Evolutionary conservation across 1,140 invertebrate genomes (phyloP).

Genomic region (Vollenhovia emeryi): DNA sequence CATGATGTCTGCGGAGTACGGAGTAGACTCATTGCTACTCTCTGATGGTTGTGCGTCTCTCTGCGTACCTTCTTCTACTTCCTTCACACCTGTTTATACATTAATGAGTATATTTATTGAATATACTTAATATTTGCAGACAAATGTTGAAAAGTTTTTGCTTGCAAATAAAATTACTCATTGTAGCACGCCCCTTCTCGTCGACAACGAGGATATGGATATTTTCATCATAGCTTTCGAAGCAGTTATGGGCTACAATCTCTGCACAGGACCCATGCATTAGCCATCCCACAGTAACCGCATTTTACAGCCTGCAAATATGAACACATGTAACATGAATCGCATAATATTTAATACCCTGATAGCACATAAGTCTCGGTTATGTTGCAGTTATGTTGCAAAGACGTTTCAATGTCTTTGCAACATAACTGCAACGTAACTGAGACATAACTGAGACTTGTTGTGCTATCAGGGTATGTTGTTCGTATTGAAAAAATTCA

Average conservation of each 20-base stretch:
- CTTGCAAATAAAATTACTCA: conserved; percentile 20
- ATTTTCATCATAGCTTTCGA: conserved; percentile 1
- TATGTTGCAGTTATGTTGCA: too few relatives aligned
- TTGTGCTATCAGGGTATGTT: too few relatives aligned
- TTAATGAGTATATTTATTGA: too few relatives aligned
- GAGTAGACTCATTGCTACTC: conserved; percentile 13
- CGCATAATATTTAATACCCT: too few relatives aligned
- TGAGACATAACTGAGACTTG: too few relatives aligned
- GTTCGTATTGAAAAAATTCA: too few relatives aligned
- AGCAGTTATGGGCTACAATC: background rate
- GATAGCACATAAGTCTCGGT: too few relatives aligned
- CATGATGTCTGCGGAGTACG: background rate
- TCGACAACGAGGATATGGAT: background rate
- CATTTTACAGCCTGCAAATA: too few relatives aligned
- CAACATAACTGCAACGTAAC: too few relatives aligned
- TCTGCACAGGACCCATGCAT: background rate
- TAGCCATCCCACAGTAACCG: conserved; percentile 12
- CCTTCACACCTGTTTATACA: conserved; percentile 3
- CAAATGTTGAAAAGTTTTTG: conserved; percentile 8
- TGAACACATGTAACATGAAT: too few relatives aligned
- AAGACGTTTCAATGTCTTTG: too few relatives aligned
- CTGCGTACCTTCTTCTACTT: background rate
- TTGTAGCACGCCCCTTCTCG: conserved; percentile 9
- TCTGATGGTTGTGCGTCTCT: background rate
- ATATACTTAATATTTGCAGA: conserved; percentile 6